Base-by-base conservation (phyloP, 2,888 invertebrate genomes). In the Leptura quadrifasciata region DNA sequence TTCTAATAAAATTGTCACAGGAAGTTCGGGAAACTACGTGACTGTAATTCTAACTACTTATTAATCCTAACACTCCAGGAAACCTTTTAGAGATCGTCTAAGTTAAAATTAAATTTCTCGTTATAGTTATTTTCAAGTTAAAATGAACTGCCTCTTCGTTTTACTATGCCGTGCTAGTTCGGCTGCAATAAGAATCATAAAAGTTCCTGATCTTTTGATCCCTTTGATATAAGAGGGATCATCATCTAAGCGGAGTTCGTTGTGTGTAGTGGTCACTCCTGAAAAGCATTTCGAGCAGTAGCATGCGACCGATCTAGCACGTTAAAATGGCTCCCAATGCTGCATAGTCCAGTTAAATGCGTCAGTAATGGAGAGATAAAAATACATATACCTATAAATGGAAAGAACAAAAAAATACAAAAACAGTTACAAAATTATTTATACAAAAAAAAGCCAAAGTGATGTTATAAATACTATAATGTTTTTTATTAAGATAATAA, bases 1-100 rank as follows among this genome's bases (percentile, higher is more conserved):
- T 60, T 75, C 80, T 75, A 80, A 79, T 80, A 80, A 80, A 79
- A 80, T 80, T 74, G 77, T 80, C 79, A 77, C 76, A 69, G 70
- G 72, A 57, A 71, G 76, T 78, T 80, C 76, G 63, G 68, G 47
- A 76, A 76, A 57, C 65, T 75, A 81, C 81, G 82, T 82, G 81
- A 77, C 77, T 75, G 69, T 64, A 80, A 80, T 81, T 54, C 73
- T 57, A 79, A 82, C 74, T 75, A 79, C 74, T 74, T 76, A 80
- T 80, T 81, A 80, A 79, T 80, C 77, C 79, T 17, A n/a, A 52
- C 71, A 68, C 78, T 75, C 76, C 18, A 31, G 73, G 76, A 60
- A 60, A 17, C 73, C 63, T 69, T 61, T 21, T 65, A 54, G 75
- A 75, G 72, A 75, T 72, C 72, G 68, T n/a, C 68, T 39, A 64